These are phyloP conservation scores for Amphiprion ocellaris DNA, from an alignment of 2,113 vertebrate species.

Conservation along the genomic window DNA sequence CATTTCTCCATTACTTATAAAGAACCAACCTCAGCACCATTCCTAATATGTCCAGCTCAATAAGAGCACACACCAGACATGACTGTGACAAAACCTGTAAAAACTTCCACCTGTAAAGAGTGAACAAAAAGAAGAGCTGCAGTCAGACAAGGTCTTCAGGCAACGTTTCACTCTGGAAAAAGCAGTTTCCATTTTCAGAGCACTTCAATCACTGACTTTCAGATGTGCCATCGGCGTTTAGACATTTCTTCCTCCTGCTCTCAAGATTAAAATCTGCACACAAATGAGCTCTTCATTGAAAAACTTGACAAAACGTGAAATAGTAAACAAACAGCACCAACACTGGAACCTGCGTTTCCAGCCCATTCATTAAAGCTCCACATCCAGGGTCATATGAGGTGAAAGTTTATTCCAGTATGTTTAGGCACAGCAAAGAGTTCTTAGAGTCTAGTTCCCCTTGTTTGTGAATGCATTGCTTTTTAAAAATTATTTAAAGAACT, in stretches of 20 bases:
- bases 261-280: conserved; percentile 40
- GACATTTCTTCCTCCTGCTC: conserved; percentile 29
- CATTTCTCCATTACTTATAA: neutral
- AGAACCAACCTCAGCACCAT: neutral
- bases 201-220: conserved; percentile 58
- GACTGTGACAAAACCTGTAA: neutral
- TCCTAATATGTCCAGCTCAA: neutral
- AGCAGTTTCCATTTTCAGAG: conserved; percentile 57
- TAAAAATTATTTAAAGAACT: neutral
- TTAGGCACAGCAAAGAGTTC: neutral
- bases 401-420: neutral
- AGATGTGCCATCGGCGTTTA: conserved; percentile 54
- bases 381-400: neutral
- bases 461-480: neutral
- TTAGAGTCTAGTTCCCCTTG: neutral
- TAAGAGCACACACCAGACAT: neutral
- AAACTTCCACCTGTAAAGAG: conserved; percentile 14
- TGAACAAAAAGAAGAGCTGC: conserved; percentile 16
- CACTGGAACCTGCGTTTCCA: neutral
- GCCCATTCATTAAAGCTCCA: neutral
- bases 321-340: conserved; percentile 1
- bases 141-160: conserved; percentile 44
- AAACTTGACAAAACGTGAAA: conserved; percentile 20
- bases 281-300: conserved; percentile 38
- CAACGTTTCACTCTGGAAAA: conserved; percentile 53